Conservation (phyloP, 2,113 vertebrate species). For the Stigmatopora nigra region DNA sequence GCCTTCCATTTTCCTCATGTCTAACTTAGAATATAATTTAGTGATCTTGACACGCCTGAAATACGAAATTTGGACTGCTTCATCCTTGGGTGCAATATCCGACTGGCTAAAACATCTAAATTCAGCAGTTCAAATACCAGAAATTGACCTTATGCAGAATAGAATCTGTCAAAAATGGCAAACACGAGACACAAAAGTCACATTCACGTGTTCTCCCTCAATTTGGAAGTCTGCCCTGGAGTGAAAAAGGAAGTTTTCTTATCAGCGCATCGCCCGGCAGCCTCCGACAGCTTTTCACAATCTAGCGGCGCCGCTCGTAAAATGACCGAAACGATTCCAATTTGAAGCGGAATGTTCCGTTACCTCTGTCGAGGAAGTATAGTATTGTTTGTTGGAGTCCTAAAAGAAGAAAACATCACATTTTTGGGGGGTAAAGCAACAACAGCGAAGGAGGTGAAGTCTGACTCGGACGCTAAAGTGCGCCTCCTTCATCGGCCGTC, state of each 20-base stretch:
- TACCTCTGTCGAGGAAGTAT: not conserved
- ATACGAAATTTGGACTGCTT: too few species aligned
- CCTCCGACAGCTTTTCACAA: constrained; percentile 41
- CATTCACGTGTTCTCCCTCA: not conserved
- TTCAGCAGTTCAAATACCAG: too few species aligned
- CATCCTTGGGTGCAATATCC: too few species aligned
- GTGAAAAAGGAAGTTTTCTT: constrained; percentile 39
- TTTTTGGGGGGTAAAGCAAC: not conserved
- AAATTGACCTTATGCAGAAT: constrained; percentile 32
- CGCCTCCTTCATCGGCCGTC: not conserved
- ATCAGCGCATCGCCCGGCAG: constrained; percentile 45
- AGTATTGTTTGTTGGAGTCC: not conserved
- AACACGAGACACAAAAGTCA: too few species aligned
- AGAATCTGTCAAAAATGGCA: too few species aligned
- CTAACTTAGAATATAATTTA: too few species aligned
- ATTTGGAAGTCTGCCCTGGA: not conserved
- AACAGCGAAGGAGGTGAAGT: not conserved
- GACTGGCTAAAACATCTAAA: too few species aligned
- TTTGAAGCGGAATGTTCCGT: not conserved
- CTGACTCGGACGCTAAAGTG: not conserved
- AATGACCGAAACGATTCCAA: not conserved
- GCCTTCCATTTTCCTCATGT: too few species aligned
- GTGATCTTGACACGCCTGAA: too few species aligned
- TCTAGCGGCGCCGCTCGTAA: constrained; percentile 46
- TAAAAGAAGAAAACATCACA: not conserved